These are phyloP conservation scores for Pollicipes pollicipes DNA, from an alignment of 1,140 invertebrate genomes.

Conservation along the genomic window DNA sequence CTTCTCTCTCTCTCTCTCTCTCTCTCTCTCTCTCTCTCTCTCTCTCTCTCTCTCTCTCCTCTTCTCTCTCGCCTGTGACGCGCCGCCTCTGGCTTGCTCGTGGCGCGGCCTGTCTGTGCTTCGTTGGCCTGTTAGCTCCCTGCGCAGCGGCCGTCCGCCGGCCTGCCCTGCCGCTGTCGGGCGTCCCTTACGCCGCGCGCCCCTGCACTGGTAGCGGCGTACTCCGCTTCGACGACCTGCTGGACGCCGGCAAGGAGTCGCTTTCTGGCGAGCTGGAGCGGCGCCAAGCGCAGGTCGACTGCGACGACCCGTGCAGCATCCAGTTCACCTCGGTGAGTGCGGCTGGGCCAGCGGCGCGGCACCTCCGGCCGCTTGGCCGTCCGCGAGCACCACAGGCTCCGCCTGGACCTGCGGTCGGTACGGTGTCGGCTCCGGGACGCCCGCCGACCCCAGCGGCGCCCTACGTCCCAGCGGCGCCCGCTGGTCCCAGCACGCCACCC, in stretches of 20 bases:
- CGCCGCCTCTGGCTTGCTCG: too few relatives aligned
- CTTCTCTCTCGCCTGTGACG: too few relatives aligned
- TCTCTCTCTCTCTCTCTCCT: too few relatives aligned
- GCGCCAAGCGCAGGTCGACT: slow-evolving; percentile 30
- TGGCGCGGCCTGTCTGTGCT: too few relatives aligned
- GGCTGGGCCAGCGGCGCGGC: slow-evolving; percentile 3
- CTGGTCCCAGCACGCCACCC: too few relatives aligned
- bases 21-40: too few relatives aligned
- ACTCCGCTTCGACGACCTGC: slow-evolving; percentile 7
- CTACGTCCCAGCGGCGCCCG: too few relatives aligned
- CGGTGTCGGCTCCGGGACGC: neutral
- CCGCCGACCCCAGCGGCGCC: neutral
- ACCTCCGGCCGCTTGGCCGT: neutral
- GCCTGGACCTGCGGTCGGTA: neutral
- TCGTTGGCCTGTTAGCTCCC: too few relatives aligned
- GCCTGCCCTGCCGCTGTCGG: too few relatives aligned
- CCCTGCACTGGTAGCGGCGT: slow-evolving; percentile 19
- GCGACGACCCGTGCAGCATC: slow-evolving; percentile 51
- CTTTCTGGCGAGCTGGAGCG: neutral
- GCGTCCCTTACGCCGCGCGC: neutral
- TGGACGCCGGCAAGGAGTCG: neutral
- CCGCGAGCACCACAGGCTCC: too few relatives aligned
- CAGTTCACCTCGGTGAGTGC: slow-evolving; percentile 70
- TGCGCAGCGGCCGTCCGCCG: too few relatives aligned
- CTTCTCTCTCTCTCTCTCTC: too few relatives aligned